Percentiles rank a stretch among this genome's conserved stretches.
Evolutionary conservation across 1,140 invertebrate genomes (phyloP).

Genomic region (Lordiphosa collinella): DNA sequence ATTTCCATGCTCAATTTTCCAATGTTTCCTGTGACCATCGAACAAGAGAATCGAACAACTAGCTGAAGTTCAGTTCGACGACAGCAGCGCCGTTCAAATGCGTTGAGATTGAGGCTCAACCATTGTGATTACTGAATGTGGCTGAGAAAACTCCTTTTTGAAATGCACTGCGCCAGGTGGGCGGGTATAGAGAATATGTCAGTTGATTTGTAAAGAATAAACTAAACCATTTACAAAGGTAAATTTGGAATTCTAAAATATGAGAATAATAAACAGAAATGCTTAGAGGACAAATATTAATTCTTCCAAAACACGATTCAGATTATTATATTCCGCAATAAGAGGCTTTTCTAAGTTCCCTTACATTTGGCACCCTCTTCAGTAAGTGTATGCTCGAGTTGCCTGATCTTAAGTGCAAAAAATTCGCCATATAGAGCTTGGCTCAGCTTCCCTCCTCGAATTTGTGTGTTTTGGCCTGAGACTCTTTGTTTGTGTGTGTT

Average conservation of each 20-base stretch:
- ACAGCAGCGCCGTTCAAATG: slow-evolving; percentile 33
- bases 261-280: too few relatives aligned
- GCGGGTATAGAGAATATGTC: background rate
- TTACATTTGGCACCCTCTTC: too few relatives aligned
- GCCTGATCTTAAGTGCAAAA: too few relatives aligned
- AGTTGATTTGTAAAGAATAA: background rate
- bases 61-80: slow-evolving; percentile 7
- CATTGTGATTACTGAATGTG: slow-evolving; percentile 74
- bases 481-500: slow-evolving; percentile 13
- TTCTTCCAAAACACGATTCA: too few relatives aligned
- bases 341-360: too few relatives aligned
- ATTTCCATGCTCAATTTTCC: slow-evolving; percentile 77
- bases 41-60: slow-evolving; percentile 34
- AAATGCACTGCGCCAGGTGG: background rate
- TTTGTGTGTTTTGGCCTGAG: slow-evolving; percentile 32
- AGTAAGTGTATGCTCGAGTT: too few relatives aligned
- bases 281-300: too few relatives aligned
- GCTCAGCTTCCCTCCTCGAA: slow-evolving; percentile 8
- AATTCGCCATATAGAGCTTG: too few relatives aligned
- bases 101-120: slow-evolving; percentile 60
- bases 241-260: too few relatives aligned
- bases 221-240: too few relatives aligned
- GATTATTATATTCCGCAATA: too few relatives aligned
- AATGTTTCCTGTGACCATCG: slow-evolving; percentile 71
- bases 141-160: slow-evolving; percentile 16